A percentile compares a stretch with the other conserved stretches of the same genome.
phyloP scores from a whole-genome alignment of 2,888 invertebrate genomes.

The Quadroppia sp. region DNA sequence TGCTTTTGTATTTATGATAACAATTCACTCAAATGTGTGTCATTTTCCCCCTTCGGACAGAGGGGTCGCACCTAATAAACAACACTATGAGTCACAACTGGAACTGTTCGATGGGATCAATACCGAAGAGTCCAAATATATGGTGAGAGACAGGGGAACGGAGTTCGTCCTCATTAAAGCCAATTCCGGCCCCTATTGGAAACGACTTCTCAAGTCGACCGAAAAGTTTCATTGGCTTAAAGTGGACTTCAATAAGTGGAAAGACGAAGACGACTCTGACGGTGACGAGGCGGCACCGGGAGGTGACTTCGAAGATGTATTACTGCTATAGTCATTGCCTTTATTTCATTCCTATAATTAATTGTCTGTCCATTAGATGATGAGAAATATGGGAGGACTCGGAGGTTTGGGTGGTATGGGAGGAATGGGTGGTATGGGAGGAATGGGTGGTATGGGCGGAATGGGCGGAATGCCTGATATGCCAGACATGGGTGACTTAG shows the following conservation, averaged over 20 bases:
- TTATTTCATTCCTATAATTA: neutral
- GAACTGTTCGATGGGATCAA: conserved; percentile 76
- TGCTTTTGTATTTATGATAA: neutral
- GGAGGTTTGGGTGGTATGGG: conserved; percentile 51
- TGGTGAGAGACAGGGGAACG: conserved; percentile 57
- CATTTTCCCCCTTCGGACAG: conserved; percentile 48
- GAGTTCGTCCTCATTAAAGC: conserved; percentile 60
- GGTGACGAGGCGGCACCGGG: conserved; percentile 54
- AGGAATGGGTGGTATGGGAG: conserved; percentile 41
- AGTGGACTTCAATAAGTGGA: conserved; percentile 97
- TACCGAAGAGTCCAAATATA: conserved; percentile 63
- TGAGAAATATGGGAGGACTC: conserved; percentile 64
- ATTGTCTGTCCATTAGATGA: conserved; percentile 58
- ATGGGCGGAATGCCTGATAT: neutral
- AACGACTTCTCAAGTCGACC: conserved; percentile 75
- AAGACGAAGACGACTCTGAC: conserved; percentile 90
- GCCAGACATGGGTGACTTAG: conserved; percentile 18
- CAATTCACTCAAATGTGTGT: neutral
- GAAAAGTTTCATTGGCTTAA: conserved; percentile 92
- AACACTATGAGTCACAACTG: conserved; percentile 80
- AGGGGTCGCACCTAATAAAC: conserved; percentile 76
- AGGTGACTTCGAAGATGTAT: conserved; percentile 61
- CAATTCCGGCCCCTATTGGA: conserved; percentile 74
- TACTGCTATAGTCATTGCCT: too few species aligned
- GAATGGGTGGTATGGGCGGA: neutral